These are phyloP conservation scores for Mallotus villosus DNA, from an alignment of 2,797 vertebrate genomes.

Conservation along the genomic window DNA sequence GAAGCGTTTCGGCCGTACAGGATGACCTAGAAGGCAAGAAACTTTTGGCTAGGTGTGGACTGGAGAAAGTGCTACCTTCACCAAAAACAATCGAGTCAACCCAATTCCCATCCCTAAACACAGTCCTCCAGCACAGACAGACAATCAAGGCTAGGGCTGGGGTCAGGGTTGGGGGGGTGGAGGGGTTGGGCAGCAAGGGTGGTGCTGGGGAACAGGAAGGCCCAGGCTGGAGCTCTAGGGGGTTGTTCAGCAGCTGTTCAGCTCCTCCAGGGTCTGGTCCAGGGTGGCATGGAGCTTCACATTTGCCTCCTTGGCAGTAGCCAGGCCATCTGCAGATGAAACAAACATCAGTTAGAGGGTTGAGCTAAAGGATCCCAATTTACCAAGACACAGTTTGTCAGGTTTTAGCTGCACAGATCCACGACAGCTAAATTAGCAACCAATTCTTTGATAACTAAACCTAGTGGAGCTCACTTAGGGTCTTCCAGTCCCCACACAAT, in stretches of 20 bases:
- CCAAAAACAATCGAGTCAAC: conserved; percentile 22
- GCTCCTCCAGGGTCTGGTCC: conserved; percentile 89
- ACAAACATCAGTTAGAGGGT: conserved; percentile 1
- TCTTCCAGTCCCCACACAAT: no score
- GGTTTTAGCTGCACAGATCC: no score
- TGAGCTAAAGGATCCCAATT: background rate
- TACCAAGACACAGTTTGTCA: background rate
- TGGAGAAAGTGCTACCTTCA: conserved; percentile 38
- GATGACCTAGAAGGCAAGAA: background rate
- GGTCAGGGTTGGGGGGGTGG: conserved; percentile 5
- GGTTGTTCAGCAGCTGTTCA: conserved; percentile 85
- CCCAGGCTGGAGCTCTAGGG: conserved; percentile 1
- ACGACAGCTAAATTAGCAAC: no score
- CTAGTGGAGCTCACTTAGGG: no score
- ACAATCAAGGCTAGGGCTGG: conserved; percentile 40
- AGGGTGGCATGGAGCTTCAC: conserved; percentile 87
- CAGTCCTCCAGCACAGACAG: conserved; percentile 40
- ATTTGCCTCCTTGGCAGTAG: conserved; percentile 85
- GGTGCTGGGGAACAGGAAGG: background rate
- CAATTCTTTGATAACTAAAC: no score
- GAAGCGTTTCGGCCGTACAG: conserved; percentile 5
- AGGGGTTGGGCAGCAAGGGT: conserved; percentile 24
- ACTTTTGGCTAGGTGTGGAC: conserved; percentile 13
- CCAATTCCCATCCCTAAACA: conserved; percentile 30
- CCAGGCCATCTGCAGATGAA: conserved; percentile 80